phyloP scores from a whole-genome alignment of 2,113 vertebrate species.

The Trinectes maculatus region DNA sequence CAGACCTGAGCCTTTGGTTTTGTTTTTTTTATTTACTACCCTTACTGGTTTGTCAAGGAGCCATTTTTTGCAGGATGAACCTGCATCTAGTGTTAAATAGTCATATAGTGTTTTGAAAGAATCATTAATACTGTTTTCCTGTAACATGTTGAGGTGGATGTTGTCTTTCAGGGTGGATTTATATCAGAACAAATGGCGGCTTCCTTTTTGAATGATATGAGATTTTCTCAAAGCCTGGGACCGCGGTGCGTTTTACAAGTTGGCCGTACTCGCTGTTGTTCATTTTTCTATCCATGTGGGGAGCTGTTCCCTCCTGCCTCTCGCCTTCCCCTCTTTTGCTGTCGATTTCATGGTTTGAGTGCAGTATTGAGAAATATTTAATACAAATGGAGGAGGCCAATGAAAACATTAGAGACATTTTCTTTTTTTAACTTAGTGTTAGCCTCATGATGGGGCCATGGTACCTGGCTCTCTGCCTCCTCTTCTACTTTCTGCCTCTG shows the following conservation, averaged over 20 bases:
- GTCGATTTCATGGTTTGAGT: conserved; percentile 45
- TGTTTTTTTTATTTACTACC: conserved; percentile 23
- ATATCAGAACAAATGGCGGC: conserved; percentile 15
- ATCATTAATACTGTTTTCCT: conserved; percentile 14
- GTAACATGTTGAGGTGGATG: conserved; percentile 1
- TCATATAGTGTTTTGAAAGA: conserved; percentile 24
- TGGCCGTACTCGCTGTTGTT: conserved; percentile 1
- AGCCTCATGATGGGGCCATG: conserved; percentile 11
- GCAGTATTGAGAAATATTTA: conserved; percentile 57
- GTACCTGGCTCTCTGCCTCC: conserved; percentile 3
- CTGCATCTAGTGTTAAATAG: conserved; percentile 32
- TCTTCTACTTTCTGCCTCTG: conserved; percentile 5
- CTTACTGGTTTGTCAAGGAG: conserved; percentile 27
- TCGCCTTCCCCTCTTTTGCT: not conserved
- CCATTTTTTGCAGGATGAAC: conserved; percentile 11
- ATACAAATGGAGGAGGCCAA: conserved; percentile 9
- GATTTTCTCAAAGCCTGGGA: conserved; percentile 33
- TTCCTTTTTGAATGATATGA: conserved; percentile 38
- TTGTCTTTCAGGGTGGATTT: conserved; percentile 18
- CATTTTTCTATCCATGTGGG: not conserved
- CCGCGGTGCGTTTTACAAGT: conserved; percentile 24
- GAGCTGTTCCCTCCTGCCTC: not conserved
- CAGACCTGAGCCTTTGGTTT: conserved; percentile 20
- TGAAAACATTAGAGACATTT: conserved; percentile 6
- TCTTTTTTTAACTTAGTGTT: conserved; percentile 5